Percentiles rank a stretch among this genome's conserved stretches.
These are phyloP conservation scores for Venturia canescens DNA, from an alignment of 1,140 invertebrate genomes.

Conservation along the genomic window DNA sequence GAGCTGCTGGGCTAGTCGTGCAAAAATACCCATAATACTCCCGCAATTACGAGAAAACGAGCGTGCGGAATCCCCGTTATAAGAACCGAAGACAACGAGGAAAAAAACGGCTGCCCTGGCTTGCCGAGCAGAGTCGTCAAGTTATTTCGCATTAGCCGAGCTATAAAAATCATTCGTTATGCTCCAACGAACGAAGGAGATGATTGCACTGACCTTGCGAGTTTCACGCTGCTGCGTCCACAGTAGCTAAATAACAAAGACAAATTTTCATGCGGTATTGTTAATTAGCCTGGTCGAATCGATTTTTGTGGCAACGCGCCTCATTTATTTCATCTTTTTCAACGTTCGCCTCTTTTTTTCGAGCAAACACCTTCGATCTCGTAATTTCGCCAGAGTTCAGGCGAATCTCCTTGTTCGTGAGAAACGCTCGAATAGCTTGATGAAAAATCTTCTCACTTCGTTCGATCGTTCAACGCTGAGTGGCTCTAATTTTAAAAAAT, in stretches of 20 bases:
- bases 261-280: too few relatives aligned
- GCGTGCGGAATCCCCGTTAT: conserved; percentile 10
- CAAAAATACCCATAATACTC: background rate
- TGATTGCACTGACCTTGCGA: conserved; percentile 65
- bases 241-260: background rate
- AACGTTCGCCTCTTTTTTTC: too few relatives aligned
- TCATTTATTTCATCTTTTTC: too few relatives aligned
- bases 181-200: conserved; percentile 60
- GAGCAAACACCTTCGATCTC: too few relatives aligned
- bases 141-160: conserved; percentile 15
- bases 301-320: too few relatives aligned
- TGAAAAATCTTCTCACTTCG: too few relatives aligned
- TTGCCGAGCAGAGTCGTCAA: background rate
- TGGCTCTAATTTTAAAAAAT: too few relatives aligned
- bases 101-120: background rate
- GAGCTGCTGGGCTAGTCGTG: background rate
- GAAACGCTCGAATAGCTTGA: too few relatives aligned
- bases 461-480: too few relatives aligned
- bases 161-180: conserved; percentile 50
- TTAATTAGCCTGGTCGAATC: too few relatives aligned
- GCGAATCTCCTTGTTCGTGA: too few relatives aligned
- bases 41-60: conserved; percentile 1
- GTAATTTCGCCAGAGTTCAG: too few relatives aligned
- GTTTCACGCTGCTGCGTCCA: conserved; percentile 53
- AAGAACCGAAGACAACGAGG: background rate